Base-by-base conservation (phyloP, 2,113 vertebrate species). In the Macroglossus sobrinus region DNA sequence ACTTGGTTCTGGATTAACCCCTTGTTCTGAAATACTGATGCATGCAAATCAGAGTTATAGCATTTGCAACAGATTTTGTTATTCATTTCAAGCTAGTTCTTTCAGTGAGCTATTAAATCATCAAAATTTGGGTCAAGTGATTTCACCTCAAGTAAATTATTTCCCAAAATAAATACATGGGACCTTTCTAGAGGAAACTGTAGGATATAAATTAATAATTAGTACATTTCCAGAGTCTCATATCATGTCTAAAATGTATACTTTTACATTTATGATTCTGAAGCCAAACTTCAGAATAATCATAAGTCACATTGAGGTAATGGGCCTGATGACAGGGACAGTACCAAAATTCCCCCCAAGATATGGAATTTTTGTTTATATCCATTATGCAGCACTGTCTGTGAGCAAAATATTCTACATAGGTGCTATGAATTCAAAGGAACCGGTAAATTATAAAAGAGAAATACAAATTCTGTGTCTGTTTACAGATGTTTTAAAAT, bases 61-160 rank as follows among this genome's bases (percentile, higher is more conserved):
- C 78, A 72, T 92, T 87, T 86, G 43, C 69, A 78, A 92, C 78
- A 86, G 74, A 92, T 76, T 94, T 93, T 84, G 22, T 88, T 63
- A 69, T 93, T 22, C 69, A 45, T 91, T 96, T 97, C 80, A 95
- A 78, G 95, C 88, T 55, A 93, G 84, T 78, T 93, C 80, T 95
- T 85, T 78, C 45, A 79, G 84, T 43, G 84, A 96, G 91, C 85
- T 95, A 94, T 97, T 97, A 96, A 96, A 84, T 95, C 92, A 97
- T 94, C 55, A 75, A 91, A 95, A 97, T 97, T 92, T 97, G 72
- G 97, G 94, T 97, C 94, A 96, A 97, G 76, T 86, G 88, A 91
- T 93, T 97, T 96, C 81, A 88, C 72, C 45, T 91, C 68, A 94
- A 95, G 85, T 88, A 92, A 95, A 95, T 69, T 71, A 74, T 86